These are phyloP conservation scores for Hirtodrosophila alboralis DNA, from an alignment of 2,888 invertebrate species.

Conservation along the genomic window DNA sequence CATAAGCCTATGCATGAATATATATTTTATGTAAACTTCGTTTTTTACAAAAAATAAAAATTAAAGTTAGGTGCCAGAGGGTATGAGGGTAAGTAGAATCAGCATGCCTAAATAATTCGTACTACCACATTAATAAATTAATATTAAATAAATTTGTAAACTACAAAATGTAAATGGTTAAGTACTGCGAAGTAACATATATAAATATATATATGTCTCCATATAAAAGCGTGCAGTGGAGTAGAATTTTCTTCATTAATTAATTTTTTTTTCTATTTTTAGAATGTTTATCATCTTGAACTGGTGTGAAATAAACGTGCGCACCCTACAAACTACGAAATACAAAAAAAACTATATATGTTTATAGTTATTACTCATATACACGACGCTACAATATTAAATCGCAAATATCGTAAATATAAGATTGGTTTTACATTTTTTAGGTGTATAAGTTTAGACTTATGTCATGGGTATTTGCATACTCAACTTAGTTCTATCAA, in stretches of 20 bases:
- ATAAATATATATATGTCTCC: conserved; percentile 11
- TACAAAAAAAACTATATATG: conserved; percentile 59
- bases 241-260: conserved; percentile 8
- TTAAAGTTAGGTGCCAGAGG: conserved; percentile 48
- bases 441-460: conserved; percentile 25
- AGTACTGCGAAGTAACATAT: conserved; percentile 55
- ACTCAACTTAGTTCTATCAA: conserved; percentile 35
- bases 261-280: no score
- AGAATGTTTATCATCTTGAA: conserved; percentile 45
- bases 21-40: conserved; percentile 23
- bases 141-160: conserved; percentile 42
- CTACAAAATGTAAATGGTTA: conserved; percentile 43
- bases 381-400: conserved; percentile 44
- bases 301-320: conserved; percentile 55
- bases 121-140: conserved; percentile 61
- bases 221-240: conserved; percentile 23
- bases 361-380: conserved; percentile 43
- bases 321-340: conserved; percentile 61
- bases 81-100: conserved; percentile 33
- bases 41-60: conserved; percentile 63
- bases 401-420: conserved; percentile 41
- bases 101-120: conserved; percentile 43
- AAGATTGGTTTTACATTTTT: conserved; percentile 24
- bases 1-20: conserved; percentile 17
- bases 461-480: conserved; percentile 23